Evolutionary conservation across 2,888 invertebrate genomes (phyloP).

Genomic region (Rambutsinella grinnellia): DNA sequence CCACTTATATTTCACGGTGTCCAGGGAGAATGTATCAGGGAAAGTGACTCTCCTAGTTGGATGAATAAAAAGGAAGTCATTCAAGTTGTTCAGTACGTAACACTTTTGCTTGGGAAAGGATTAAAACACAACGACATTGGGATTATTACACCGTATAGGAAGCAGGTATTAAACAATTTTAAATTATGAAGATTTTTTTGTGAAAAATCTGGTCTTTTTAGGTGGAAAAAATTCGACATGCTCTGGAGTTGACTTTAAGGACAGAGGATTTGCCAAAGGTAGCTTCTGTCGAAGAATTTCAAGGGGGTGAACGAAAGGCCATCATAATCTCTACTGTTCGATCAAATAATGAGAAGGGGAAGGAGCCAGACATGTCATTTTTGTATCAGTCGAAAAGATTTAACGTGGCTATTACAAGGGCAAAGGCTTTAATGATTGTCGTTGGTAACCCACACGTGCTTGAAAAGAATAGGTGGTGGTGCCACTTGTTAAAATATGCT

Average conservation of each 20-base stretch:
- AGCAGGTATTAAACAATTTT: conserved; percentile 85
- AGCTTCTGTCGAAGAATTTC: conserved; percentile 88
- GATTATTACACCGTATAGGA: conserved; percentile 91
- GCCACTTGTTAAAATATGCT: conserved; percentile 75
- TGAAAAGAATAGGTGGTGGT: conserved; percentile 78
- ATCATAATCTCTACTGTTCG: conserved; percentile 80
- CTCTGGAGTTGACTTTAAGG: conserved; percentile 72
- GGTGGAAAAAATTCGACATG: conserved; percentile 76
- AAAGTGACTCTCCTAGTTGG: conserved; percentile 87
- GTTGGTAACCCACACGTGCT: conserved; percentile 87
- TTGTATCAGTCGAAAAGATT: conserved; percentile 82
- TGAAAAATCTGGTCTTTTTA: conserved; percentile 67
- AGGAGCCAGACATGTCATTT: conserved; percentile 75
- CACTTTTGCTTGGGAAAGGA: conserved; percentile 75
- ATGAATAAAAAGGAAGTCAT: conserved; percentile 88
- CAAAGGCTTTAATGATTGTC: conserved; percentile 82
- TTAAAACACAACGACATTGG: conserved; percentile 82
- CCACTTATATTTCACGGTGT: conserved; percentile 68
- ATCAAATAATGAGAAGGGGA: conserved; percentile 68
- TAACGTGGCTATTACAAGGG: conserved; percentile 91
- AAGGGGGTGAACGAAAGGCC: conserved; percentile 76
- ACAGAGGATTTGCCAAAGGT: conserved; percentile 74
- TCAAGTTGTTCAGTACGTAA: conserved; percentile 75
- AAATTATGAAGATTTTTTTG: background rate
- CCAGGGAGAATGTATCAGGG: conserved; percentile 72